phyloP scores from a whole-genome alignment of 2,888 invertebrate species.

The Therioaphis trifolii region DNA sequence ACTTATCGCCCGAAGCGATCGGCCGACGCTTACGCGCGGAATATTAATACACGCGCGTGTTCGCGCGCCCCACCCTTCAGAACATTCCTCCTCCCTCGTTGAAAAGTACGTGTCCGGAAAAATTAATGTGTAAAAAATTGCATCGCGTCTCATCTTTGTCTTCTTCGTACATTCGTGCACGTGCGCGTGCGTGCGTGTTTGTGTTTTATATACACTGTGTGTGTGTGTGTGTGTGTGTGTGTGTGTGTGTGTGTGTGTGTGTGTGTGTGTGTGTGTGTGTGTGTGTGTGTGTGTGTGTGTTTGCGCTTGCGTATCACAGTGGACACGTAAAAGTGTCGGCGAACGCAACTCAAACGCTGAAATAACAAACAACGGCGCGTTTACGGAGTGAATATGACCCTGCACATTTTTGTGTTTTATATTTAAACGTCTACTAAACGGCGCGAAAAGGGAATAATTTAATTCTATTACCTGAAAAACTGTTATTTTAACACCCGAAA shows the following conservation, averaged over 20 bases:
- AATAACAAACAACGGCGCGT: not conserved
- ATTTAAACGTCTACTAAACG: not conserved
- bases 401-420: not conserved
- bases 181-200: not conserved
- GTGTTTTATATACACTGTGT: too few relatives aligned
- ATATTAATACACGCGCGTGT: constrained; percentile 15
- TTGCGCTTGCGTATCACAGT: not conserved
- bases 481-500: not conserved
- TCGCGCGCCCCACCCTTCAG: too few relatives aligned
- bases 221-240: not conserved
- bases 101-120: constrained; percentile 35
- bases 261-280: not conserved
- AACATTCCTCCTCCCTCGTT: not conserved
- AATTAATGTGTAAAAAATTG: constrained; percentile 34
- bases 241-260: not conserved
- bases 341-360: not conserved
- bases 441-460: constrained; percentile 4
- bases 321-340: constrained; percentile 18
- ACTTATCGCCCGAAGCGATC: constrained; percentile 21
- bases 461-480: not conserved
- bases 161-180: not conserved
- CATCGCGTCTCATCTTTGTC: not conserved
- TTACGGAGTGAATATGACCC: not conserved
- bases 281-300: not conserved
- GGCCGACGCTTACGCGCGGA: constrained; percentile 13